Evolutionary conservation across 2,888 invertebrate genomes (phyloP).

Genomic region (Campopleginae sp.): DNA sequence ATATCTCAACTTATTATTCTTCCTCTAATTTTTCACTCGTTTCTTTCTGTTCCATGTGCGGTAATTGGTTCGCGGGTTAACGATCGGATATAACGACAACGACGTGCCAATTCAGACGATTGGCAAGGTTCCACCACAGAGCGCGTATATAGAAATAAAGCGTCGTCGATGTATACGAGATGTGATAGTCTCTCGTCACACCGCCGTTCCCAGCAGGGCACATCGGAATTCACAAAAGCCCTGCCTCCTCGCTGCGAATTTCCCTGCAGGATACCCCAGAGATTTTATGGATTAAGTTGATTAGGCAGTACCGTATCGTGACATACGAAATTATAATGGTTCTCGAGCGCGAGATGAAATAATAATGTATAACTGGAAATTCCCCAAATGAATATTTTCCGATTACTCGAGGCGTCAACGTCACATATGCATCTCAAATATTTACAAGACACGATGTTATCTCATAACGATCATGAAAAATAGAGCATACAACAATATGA

Average conservation of each 20-base stretch:
- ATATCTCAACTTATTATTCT: constrained; percentile 63
- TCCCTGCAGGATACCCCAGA: constrained; percentile 34
- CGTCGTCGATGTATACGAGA: constrained; percentile 1
- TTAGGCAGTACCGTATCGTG: constrained; percentile 32
- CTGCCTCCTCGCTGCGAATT: background rate
- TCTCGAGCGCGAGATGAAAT: constrained; percentile 26
- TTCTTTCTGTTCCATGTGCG: background rate
- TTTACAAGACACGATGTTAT: background rate
- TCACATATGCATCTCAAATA: background rate
- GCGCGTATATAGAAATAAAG: background rate
- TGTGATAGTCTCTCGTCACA: constrained; percentile 25
- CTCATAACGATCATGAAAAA: background rate
- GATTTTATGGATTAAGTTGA: constrained; percentile 50
- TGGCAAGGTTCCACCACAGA: background rate
- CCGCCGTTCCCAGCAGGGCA: constrained; percentile 4
- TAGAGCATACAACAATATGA: background rate
- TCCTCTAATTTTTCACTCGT: constrained; percentile 9
- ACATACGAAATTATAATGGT: constrained; percentile 6
- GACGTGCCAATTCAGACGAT: background rate
- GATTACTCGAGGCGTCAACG: background rate
- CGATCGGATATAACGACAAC: constrained; percentile 14
- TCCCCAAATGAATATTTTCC: background rate
- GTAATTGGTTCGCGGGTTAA: background rate
- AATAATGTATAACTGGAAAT: constrained; percentile 39
- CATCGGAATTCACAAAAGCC: background rate